Evolutionary conservation across 2,797 vertebrate species (phyloP), one percentile per base, ranked within the genome.

Genomic region (Falco rusticolus): DNA sequence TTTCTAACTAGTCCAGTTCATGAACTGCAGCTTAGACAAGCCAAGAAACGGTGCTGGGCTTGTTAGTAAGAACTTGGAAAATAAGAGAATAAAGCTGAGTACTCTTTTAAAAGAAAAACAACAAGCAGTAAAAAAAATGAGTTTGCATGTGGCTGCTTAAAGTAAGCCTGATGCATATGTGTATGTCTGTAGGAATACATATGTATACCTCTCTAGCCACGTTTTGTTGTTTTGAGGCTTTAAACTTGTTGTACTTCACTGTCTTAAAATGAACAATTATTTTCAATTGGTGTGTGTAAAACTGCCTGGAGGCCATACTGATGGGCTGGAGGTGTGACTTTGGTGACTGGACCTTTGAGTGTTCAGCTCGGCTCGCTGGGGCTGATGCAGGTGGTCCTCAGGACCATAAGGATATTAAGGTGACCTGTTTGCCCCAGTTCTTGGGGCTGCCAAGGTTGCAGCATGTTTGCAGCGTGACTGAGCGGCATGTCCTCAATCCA

Each of bases 401-500:
- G 74, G 45, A 47, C 45, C 2, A 1, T 7, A 4, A 31, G 45
- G 69, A 54, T 8, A 0, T 48, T 1, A 26, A 22, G 47, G 45
- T 54, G 45, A 31, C 34, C 24, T 10, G 3, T 60, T 45, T 53
- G 56, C 9, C n/a, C 22, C 45, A 18, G 6, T 39, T 48, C 18
- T 16, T 5, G 21, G 25, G 4, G 12, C 39, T 37, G 26, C 37
- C 29, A 8, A 2, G 47, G 33, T 22, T 12, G 12, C 29, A 29
- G 21, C 1, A 29, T 26, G 64, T 37, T 6, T 51, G 33, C n/a
- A 24, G 51, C 16, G 0, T 5, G 33, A 15, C 29, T 3, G 68
- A 33, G 59, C 34, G 4, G 3, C 1, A 1, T 1, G 1, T 61
- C 29, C 48, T 66, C 24, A 1, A 5, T 20, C 9, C 41, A 3